A percentile compares a stretch with the other conserved stretches of the same genome.
These are phyloP conservation scores for Aethina tumida DNA, from an alignment of 1,140 invertebrate genomes.

Conservation along the genomic window DNA sequence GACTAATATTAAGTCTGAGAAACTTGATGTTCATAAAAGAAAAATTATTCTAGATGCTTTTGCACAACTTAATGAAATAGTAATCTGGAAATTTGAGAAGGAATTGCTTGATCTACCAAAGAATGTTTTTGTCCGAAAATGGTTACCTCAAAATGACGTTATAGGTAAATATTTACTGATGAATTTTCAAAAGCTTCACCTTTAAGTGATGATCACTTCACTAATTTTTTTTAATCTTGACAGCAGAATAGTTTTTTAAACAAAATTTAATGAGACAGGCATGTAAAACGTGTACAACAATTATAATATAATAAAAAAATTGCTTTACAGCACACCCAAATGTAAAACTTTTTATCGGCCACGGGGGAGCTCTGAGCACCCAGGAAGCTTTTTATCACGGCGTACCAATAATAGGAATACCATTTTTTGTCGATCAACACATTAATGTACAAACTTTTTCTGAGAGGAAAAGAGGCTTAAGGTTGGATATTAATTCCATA, in stretches of 20 bases:
- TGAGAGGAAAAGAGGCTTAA: too few relatives aligned
- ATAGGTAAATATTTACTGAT: constrained; percentile 39
- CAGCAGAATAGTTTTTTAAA: too few relatives aligned
- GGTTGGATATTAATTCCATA: too few relatives aligned
- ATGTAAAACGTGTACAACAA: too few relatives aligned
- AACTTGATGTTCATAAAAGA: constrained; percentile 29
- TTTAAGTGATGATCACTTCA: too few relatives aligned
- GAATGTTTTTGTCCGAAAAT: constrained; percentile 37
- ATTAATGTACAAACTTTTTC: too few relatives aligned
- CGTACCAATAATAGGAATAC: constrained; percentile 41
- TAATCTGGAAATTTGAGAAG: constrained; percentile 45
- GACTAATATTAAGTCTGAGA: constrained; percentile 35
- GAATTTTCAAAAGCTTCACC: too few relatives aligned
- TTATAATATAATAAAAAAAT: too few relatives aligned
- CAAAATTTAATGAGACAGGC: too few relatives aligned
- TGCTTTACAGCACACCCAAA: constrained; percentile 26
- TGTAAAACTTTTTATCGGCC: constrained; percentile 24
- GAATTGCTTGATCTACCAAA: constrained; percentile 35
- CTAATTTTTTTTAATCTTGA: neutral
- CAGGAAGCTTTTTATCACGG: constrained; percentile 40
- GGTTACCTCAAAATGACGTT: constrained; percentile 51
- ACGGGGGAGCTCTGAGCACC: constrained; percentile 25
- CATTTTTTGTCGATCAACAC: constrained; percentile 32
- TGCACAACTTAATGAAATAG: constrained; percentile 36
- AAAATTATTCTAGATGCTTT: constrained; percentile 37